Evolutionary conservation across 2,888 invertebrate species (phyloP), one percentile per base, ranked within the genome.

Genomic region (Hedya salicella): DNA sequence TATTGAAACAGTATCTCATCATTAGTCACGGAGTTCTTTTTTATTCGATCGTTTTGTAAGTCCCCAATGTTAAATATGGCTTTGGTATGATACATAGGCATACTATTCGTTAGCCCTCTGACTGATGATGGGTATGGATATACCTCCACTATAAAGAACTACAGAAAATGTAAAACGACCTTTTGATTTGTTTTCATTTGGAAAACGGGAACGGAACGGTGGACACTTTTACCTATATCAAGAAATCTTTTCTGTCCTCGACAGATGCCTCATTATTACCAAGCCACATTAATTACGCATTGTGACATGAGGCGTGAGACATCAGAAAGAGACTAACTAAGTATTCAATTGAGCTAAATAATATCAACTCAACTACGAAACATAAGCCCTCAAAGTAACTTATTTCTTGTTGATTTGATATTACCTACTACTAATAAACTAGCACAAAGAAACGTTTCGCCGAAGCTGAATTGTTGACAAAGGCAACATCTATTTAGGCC

Each of bases 371-470:
- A 44, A 14, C 49, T 50, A 14, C 32, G 32, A 9, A 16, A 3
- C 16, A 46, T 49, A 19, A 17, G 17, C 30, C 19, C 32, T 40
- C 57, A 57, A 54, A 64, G 50, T 42, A 49, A 50, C 16, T 50
- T 42, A 40, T 32, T 63, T 57, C 49, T 42, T 64, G 42, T 36
- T 48, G 46, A 64, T 57, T 32, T 64, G 42, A 32, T 50, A 57
- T 57, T 50, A 32, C n/a, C n/a, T n/a, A n/a, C 42, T 32, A 56
- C 17, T 39, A 54, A 46, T 53, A 46, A 53, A 49, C 17, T 40
- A 8, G 21, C 11, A 46, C 42, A 49, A 56, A 63, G 30, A 56
- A 36, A 49, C n/a, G 17, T 40, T 39, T 53, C 17, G 6, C 25
- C 17, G 9, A 40, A 40, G 25, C 32, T 39, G 32, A 50, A 50